Evolutionary conservation across 2,888 invertebrate genomes (phyloP).

Genomic region (Lithophane ornitopus): DNA sequence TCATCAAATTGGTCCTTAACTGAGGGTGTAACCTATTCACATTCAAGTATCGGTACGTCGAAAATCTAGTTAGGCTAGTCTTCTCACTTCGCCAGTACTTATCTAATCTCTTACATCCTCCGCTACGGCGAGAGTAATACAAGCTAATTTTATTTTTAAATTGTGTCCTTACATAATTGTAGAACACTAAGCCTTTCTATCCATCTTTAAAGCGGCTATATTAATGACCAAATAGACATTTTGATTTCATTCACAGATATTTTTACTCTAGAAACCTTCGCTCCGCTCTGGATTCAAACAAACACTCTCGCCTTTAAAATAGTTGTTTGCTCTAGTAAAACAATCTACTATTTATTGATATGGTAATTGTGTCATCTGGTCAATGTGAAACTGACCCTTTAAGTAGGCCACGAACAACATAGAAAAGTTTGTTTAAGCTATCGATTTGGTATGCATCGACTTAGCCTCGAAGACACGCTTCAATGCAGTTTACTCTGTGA

Average conservation of each 20-base stretch:
- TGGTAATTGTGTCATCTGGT: background rate
- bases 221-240: no score
- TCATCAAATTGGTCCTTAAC: background rate
- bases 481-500: constrained; percentile 3
- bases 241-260: no score
- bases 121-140: background rate
- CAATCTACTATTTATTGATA: no score
- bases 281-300: no score
- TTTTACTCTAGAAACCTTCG: no score
- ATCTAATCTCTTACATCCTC: background rate
- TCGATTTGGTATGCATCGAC: constrained; percentile 9
- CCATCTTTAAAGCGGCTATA: background rate
- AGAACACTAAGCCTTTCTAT: background rate
- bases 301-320: no score
- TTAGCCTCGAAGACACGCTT: background rate
- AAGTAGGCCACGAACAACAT: background rate
- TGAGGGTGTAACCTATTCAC: background rate
- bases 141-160: constrained; percentile 3
- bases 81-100: background rate
- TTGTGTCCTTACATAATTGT: background rate
- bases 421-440: background rate
- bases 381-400: background rate
- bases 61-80: no score
- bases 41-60: no score
- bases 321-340: no score